Evolutionary conservation across 2,113 vertebrate genomes (phyloP), one percentile per base, ranked within the genome.

Genomic region (Rhinoptilus africanus): DNA sequence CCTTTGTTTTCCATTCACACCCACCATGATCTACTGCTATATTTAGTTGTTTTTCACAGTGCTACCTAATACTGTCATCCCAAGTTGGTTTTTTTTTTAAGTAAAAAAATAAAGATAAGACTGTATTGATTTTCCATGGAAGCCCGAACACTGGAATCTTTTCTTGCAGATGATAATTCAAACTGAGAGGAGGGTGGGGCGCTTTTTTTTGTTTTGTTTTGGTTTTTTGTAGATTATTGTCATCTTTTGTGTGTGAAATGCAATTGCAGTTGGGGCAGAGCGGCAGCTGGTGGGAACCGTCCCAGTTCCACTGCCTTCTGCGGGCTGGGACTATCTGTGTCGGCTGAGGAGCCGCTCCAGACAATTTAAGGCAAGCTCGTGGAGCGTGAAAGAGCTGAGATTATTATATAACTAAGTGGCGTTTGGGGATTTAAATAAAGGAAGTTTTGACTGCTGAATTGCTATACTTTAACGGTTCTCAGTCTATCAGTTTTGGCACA

Each of bases 21-120:
- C 98, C 98, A 98, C 96, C 90, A 95, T 96, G 96, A 97, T 97
- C 96, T 95, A 85, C 56, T 59, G 92, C 98, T 98, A 98, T 98
- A 98, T 98, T 98, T 98, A 98, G 98, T 96, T 98, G 97, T 98
- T 98, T 98, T 98, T 97, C 94, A 97, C 91, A 88, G 78, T 91
- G 74, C 88, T 96, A 97, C 97, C 96, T 97, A 97, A 96, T 95
- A 90, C 91, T 85, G 95, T 96, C 88, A 95, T 96, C 93, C 69
- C 95, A 95, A 95, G 96, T 93, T 93, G 9, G 24, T 71, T 95
- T 91, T 85, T 56, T 93, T 92, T 88, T 95, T 51, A 56, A 97
- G 88, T 92, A 92, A 93, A 97, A 97, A 94, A 93, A 96, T 69
- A 96, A 73, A 98, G 96, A 97, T 96, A 97, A 98, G 95, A 89